Conservation (phyloP, 2,113 vertebrate genomes). For the Oncorhynchus clarkii region DNA sequence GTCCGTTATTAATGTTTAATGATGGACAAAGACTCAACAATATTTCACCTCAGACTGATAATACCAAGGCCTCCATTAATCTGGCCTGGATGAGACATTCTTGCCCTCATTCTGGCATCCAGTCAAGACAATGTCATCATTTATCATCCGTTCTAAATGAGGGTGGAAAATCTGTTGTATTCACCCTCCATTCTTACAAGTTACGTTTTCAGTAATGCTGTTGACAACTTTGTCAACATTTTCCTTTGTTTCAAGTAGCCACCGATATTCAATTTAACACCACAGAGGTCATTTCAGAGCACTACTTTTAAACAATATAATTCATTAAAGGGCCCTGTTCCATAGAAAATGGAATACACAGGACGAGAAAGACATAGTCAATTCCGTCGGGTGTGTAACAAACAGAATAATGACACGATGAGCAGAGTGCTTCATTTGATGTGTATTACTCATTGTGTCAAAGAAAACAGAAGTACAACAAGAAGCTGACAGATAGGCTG, state of each 20-base stretch:
- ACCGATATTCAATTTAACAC: slow-evolving; percentile 51
- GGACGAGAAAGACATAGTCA: slow-evolving; percentile 44
- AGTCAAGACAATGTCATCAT: neutral
- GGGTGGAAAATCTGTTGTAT: neutral
- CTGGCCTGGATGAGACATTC: neutral
- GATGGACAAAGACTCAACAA: neutral
- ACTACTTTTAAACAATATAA: slow-evolving; percentile 56
- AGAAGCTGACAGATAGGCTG: slow-evolving; percentile 50
- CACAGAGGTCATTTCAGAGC: slow-evolving; percentile 5
- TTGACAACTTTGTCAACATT: slow-evolving; percentile 49
- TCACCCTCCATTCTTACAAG: neutral
- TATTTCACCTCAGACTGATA: neutral
- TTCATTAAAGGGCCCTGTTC: slow-evolving; percentile 56
- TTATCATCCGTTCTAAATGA: neutral
- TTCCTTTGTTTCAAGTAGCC: slow-evolving; percentile 45
- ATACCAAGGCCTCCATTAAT: neutral
- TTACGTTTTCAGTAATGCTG: slow-evolving; percentile 5
- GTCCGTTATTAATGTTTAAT: neutral
- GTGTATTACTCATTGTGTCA: slow-evolving; percentile 56
- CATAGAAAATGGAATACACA: slow-evolving; percentile 40
- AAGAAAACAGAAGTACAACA: slow-evolving; percentile 53
- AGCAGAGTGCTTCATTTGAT: slow-evolving; percentile 52
- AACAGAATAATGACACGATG: slow-evolving; percentile 57
- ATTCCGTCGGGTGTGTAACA: slow-evolving; percentile 54
- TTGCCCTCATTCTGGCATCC: neutral